A percentile compares a stretch with the other conserved stretches of the same genome.
Evolutionary conservation across 2,888 invertebrate species (phyloP).

Genomic region (Orthosia gothica): DNA sequence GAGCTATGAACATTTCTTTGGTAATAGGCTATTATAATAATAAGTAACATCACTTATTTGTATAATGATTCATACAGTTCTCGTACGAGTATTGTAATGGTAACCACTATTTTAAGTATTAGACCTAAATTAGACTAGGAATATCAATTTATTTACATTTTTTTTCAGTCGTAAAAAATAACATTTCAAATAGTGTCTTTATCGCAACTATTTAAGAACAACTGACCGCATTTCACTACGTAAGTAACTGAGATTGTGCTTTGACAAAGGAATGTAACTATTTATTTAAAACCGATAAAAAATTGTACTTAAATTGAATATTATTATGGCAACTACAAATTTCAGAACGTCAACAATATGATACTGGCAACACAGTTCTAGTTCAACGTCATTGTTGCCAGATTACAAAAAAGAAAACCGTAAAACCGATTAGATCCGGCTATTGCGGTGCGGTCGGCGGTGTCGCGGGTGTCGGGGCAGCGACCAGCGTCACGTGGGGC

Average conservation of each 20-base stretch:
- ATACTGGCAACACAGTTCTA: slow-evolving; percentile 6
- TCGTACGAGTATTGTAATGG: slow-evolving; percentile 60
- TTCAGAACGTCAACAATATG: slow-evolving; percentile 29
- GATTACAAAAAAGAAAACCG: slow-evolving; percentile 45
- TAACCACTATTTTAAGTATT: slow-evolving; percentile 75
- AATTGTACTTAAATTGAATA: slow-evolving; percentile 45
- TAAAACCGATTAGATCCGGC: slow-evolving; percentile 69
- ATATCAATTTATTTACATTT: slow-evolving; percentile 82
- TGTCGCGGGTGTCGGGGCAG: slow-evolving; percentile 81
- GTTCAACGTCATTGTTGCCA: slow-evolving; percentile 37
- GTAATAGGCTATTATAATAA: slow-evolving; percentile 51
- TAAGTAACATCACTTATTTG: slow-evolving; percentile 49
- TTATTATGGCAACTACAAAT: slow-evolving; percentile 49
- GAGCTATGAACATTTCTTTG: slow-evolving; percentile 63
- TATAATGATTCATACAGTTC: slow-evolving; percentile 35
- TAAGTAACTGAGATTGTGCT: not conserved
- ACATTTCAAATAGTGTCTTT: slow-evolving; percentile 61
- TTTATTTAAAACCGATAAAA: slow-evolving; percentile 21
- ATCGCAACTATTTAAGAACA: slow-evolving; percentile 49
- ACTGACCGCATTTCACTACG: slow-evolving; percentile 47
- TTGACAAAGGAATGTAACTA: slow-evolving; percentile 3
- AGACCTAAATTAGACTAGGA: slow-evolving; percentile 77
- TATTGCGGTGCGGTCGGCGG: slow-evolving; percentile 81
- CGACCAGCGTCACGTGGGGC: slow-evolving; percentile 89
- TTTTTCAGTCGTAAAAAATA: slow-evolving; percentile 81